Evolutionary conservation across 1,140 invertebrate species (phyloP), one percentile per base, ranked within the genome.

Genomic region (Hypsibius dujardini): DNA sequence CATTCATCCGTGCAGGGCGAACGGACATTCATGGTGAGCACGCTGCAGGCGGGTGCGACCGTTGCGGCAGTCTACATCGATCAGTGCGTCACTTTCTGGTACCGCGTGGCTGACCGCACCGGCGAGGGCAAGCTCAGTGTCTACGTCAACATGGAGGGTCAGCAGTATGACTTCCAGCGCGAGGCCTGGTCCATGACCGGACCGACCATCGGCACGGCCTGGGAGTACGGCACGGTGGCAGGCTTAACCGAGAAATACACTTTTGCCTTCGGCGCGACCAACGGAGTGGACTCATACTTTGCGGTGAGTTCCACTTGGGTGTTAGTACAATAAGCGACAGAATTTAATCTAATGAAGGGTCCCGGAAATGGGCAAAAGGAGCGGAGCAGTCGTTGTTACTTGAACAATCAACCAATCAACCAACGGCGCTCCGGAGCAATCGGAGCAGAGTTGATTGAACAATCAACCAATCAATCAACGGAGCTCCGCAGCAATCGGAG

Each of bases 61-160:
- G 28, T 28, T 28, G 28, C 28, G 28, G 28, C 28, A 28, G 28
- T 28, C 28, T 28, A 28, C 28, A 28, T 28, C 28, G 28, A 28
- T 28, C 50, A 56, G 50, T 56, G 50, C n/a, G 50, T 56, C 7
- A 56, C 50, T n/a, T 56, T 56, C n/a, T 56, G 50, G 50, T 56
- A 56, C 50, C 7, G n/a, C 7, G n/a, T 56, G 7, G n/a, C 50
- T n/a, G 7, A 7, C 50, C n/a, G n/a, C 50, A 7, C 50, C 50
- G 50, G n/a, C 50, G 50, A n/a, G n/a, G 50, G 50, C 50, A 7
- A n/a, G 7, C n/a, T 56, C 7, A n/a, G 7, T 7, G 50, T 56
- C n/a, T n/a, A 56, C 50, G n/a, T 56, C 50, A 56, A 7, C 7
- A 7, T 7, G 7, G 50, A 7, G 7, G 50, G 7, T 56, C n/a